Conservation (phyloP, 2,888 invertebrate genomes). For the Shargacucullia verbasci region DNA sequence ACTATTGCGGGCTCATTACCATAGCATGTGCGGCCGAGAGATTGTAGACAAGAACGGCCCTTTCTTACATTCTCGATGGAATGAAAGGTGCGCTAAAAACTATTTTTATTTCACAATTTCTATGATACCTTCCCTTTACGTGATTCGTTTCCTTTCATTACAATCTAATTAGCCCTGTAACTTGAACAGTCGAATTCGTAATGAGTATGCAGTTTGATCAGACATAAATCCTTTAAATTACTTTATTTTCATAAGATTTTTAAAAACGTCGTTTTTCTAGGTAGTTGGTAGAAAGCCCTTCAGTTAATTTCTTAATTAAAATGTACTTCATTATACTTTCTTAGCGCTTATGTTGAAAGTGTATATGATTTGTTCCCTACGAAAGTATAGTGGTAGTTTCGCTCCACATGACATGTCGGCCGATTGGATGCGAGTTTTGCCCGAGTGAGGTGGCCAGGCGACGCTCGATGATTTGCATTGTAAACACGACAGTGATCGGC, state of each 20-base stretch:
- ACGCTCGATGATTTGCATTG: constrained; percentile 75
- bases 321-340: constrained; percentile 37
- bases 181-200: background rate
- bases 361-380: constrained; percentile 77
- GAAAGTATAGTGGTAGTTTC: constrained; percentile 81
- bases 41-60: constrained; percentile 58
- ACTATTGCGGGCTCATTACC: constrained; percentile 74
- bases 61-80: constrained; percentile 47
- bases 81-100: constrained; percentile 13
- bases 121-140: background rate
- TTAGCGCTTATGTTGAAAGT: constrained; percentile 69
- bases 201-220: no score
- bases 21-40: constrained; percentile 61
- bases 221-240: no score
- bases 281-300: constrained; percentile 45
- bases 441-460: constrained; percentile 54
- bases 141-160: background rate
- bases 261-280: background rate
- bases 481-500: constrained; percentile 68
- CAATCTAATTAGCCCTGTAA: no score
- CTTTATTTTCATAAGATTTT: background rate
- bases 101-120: background rate
- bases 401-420: constrained; percentile 87
- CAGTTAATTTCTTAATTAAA: constrained; percentile 32
- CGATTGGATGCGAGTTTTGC: constrained; percentile 61